Evolutionary conservation across 1,140 invertebrate genomes (phyloP), one percentile per base, ranked within the genome.

Genomic region (Drosophila grimshawi): DNA sequence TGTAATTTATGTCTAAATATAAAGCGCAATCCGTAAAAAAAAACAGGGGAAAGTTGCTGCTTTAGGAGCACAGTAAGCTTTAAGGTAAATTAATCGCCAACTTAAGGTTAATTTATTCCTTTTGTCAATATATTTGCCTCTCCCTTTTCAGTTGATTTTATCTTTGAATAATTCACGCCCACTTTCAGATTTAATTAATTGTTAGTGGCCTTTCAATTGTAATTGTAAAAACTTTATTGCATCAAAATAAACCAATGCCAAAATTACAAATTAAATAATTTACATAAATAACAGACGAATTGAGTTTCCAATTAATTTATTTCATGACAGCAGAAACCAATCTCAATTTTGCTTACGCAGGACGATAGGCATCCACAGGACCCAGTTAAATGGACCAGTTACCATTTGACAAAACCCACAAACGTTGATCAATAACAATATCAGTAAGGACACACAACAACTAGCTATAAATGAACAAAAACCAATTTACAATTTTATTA

Each of bases 401-500:
- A 48, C 59, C 66, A 70, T 55, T 75, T 62, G 32, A 30, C 43
- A 51, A 39, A 76, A 48, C 41, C 59, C 59, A 68, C 73, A 85
- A 70, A 55, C 69, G 77, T 70, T 72, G 78, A 52, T 80, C 85
- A 85, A 88, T 89, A 89, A 85, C 80, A 89, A 89, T 88, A 85
- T 80, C 85, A 83, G 77, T 89, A 80, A 80, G 80, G 83, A 89
- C 83, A 80, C 73, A 88, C 80, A 89, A 89, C 77, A 88, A 80
- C 70, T 55, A 68, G 70, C 85, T 78, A 74, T 88, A 89, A 89
- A 85, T 78, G 85, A 78, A 85, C 70, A 79, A 80, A 88, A 88
- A 89, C 85, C 85, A 88, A 88, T 88, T 88, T 88, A 88, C 85
- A 83, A 83, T 88, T 88, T 88, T 88, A 88, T 88, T 88, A 88